Conservation (phyloP, 2,888 invertebrate genomes). For the Apamea sordens region DNA sequence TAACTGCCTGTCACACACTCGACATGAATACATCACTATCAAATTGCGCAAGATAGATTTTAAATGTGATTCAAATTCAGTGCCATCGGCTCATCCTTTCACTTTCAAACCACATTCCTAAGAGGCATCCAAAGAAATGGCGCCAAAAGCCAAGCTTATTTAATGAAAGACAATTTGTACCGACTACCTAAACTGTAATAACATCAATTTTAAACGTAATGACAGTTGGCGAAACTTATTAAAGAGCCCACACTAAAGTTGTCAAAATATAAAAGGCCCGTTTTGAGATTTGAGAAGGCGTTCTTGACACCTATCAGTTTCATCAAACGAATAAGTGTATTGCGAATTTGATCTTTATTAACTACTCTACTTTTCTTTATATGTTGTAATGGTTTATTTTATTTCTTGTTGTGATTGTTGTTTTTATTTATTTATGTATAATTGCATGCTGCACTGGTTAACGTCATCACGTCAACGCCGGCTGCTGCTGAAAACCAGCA, state of each 20-base stretch:
- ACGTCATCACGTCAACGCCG: no score
- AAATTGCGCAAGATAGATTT: slow-evolving; percentile 68
- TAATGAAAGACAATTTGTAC: slow-evolving; percentile 63
- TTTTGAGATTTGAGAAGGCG: no score
- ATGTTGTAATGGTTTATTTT: no score
- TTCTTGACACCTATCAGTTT: no score
- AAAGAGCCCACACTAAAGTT: slow-evolving; percentile 56
- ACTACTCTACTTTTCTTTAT: no score
- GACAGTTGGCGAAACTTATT: slow-evolving; percentile 65
- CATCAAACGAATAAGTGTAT: no score
- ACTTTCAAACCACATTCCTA: slow-evolving; percentile 75
- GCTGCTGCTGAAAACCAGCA: no score
- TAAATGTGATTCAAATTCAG: slow-evolving; percentile 72
- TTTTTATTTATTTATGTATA: no score
- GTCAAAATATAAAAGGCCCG: no score
- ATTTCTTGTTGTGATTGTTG: no score
- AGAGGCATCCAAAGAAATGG: slow-evolving; percentile 47
- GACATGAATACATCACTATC: slow-evolving; percentile 72
- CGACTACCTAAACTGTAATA: slow-evolving; percentile 55
- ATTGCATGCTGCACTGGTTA: no score
- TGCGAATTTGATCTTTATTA: no score
- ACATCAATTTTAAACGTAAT: slow-evolving; percentile 61
- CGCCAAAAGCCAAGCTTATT: slow-evolving; percentile 48
- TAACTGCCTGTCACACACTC: slow-evolving; percentile 62
- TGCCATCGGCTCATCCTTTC: slow-evolving; percentile 74